Conservation (phyloP, 92 coral and sea anemone species). For the Actinostola sp. region DNA sequence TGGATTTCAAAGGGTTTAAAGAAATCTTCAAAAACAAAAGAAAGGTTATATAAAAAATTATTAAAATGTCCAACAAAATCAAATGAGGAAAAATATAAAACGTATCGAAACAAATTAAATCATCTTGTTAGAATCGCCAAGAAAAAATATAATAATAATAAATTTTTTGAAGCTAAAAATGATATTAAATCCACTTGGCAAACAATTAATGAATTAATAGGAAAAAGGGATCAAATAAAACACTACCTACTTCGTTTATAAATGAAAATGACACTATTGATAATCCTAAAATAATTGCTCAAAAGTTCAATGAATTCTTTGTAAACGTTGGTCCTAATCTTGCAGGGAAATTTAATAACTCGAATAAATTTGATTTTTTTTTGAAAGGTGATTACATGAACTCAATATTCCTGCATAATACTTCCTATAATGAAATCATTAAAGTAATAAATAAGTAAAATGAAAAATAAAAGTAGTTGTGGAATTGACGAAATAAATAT, state of each 20-base stretch:
- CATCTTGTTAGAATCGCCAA: conserved; percentile 24
- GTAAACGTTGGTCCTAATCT: no score
- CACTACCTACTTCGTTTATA: background rate
- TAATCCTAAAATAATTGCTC: no score
- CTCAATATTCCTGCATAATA: no score
- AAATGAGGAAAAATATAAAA: conserved; percentile 12
- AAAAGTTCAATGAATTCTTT: no score
- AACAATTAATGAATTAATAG: conserved; percentile 10
- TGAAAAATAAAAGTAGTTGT: no score
- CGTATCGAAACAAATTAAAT: conserved; percentile 18
- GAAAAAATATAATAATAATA: conserved; percentile 8
- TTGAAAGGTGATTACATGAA: no score
- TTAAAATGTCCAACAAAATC: background rate
- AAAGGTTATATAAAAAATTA: conserved; percentile 11
- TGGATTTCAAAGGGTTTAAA: background rate
- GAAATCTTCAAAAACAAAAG: conserved; percentile 1
- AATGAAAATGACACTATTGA: background rate
- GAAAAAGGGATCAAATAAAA: background rate
- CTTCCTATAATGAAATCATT: no score
- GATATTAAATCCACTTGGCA: no score
- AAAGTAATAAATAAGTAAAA: no score
- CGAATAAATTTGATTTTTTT: no score
- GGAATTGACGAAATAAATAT: no score
- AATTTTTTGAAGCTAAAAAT: conserved; percentile 4
- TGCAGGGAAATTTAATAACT: no score